Conservation (phyloP, 2,797 vertebrate genomes). For the Anisognathus igniventris region DNA sequence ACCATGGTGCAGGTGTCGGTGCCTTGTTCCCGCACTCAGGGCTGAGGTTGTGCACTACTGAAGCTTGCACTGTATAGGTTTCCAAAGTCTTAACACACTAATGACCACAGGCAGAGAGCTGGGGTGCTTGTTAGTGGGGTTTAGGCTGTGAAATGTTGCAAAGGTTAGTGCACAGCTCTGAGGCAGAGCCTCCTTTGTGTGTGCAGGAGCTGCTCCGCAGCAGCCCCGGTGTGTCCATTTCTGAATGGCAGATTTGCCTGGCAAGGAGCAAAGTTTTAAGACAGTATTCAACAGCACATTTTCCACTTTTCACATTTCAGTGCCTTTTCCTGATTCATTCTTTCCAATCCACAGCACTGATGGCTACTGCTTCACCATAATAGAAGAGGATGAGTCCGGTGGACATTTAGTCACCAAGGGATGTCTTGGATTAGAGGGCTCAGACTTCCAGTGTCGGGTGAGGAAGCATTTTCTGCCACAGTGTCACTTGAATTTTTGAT, state of each 20-base stretch:
- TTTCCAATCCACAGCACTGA: conserved; percentile 82
- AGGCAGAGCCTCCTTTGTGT: background rate
- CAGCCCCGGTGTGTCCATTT: background rate
- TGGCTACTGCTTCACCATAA: conserved; percentile 96
- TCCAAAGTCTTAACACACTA: background rate
- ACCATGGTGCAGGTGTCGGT: fast-evolving
- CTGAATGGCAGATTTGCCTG: background rate
- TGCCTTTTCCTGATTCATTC: background rate
- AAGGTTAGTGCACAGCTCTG: background rate
- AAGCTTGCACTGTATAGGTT: background rate
- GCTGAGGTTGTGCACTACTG: background rate
- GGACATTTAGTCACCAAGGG: conserved; percentile 84
- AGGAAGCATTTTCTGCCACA: conserved; percentile 38
- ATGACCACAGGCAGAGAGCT: background rate
- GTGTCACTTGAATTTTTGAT: background rate
- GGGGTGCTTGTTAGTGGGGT: background rate
- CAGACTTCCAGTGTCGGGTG: conserved; percentile 96
- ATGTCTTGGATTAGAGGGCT: conserved; percentile 88
- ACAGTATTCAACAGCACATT: background rate
- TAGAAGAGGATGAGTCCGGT: conserved; percentile 89
- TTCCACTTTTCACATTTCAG: background rate
- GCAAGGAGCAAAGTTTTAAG: background rate
- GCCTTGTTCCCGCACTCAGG: background rate
- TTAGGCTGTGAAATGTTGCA: background rate
- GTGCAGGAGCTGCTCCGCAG: background rate